Evolutionary conservation across 2,113 vertebrate genomes (phyloP), one percentile per base, ranked within the genome.

Genomic region (Passer domesticus): DNA sequence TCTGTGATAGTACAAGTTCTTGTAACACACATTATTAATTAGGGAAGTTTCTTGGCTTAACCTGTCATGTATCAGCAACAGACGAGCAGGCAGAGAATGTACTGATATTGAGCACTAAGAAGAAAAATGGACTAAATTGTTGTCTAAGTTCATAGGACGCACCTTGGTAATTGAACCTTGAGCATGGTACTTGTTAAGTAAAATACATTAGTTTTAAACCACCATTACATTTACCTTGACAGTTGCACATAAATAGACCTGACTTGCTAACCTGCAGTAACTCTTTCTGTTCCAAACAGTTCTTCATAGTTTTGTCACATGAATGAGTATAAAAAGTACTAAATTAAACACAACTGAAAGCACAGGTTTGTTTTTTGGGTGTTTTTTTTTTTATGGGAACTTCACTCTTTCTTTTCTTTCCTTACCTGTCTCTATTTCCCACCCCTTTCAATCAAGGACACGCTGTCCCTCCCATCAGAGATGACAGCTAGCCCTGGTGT

Each of bases 11-110:
- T 27, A 50, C 33, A 78, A 59, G 50, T 33, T 60, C 52, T 63
- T 72, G 52, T 33, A 87, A 81, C 33, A 84, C 77, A 44, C 2
- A 2, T 63, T 27, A 43, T 84, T 52, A 84, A 56, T 49, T 87
- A 63, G 25, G 52, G 60, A 91, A 74, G 35, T 68, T 87, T 85
- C 56, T 70, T 76, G 67, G 27, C n/a, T 92, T 92, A 84, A 67
- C 21, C 25, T 46, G 30, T 13, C 31, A 46, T 30, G 13, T 60
- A 50, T 59, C 62, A 91, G 52, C 64, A 87, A 53, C 24, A 95
- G 55, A 44, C 28, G n/a, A 89, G 28, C 46, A 66, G 37, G 49
- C 43, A 90, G 21, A 60, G 24, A 44, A 72, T 6, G 19, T 35
- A 64, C 20, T 60, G 44, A 75, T 79, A 83, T 3, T 47, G 67